These are phyloP conservation scores for Argynnis bischoffii DNA, from an alignment of 2,888 invertebrate species.

Conservation along the genomic window DNA sequence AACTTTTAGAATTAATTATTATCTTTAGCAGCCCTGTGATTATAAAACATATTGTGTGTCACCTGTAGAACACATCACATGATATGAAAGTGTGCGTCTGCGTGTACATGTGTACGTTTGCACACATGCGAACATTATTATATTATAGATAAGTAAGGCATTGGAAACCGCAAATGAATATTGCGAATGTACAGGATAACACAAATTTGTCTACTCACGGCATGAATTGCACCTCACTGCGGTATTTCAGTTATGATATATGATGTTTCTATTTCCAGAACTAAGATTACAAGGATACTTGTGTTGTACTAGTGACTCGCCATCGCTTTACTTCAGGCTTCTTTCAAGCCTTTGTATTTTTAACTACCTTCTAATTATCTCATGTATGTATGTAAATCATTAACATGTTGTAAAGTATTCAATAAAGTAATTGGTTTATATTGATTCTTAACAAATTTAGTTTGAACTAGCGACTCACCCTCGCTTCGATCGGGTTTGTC, in stretches of 20 bases:
- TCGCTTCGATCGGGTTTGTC: no score
- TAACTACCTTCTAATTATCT: no score
- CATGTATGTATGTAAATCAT: no score
- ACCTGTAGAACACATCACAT: constrained; percentile 14
- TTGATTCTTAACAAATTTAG: no score
- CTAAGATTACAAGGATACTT: neutral
- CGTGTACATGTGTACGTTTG: constrained; percentile 26
- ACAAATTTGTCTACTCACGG: constrained; percentile 29
- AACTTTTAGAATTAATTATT: neutral
- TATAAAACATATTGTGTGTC: constrained; percentile 15
- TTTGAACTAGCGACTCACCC: no score
- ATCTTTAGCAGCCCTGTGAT: neutral
- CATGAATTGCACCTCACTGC: constrained; percentile 28
- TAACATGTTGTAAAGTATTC: no score
- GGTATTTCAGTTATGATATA: constrained; percentile 21
- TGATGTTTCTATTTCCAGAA: constrained; percentile 15
- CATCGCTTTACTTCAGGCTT: no score
- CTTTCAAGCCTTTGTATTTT: no score
- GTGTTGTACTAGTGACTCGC: no score
- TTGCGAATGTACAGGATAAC: constrained; percentile 32
- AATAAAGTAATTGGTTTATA: no score
- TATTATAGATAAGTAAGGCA: constrained; percentile 37
- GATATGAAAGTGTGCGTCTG: neutral
- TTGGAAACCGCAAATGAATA: constrained; percentile 40
- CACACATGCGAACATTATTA: constrained; percentile 32